Conservation (phyloP, 2,113 vertebrate species). For the Etheostoma cragini region DNA sequence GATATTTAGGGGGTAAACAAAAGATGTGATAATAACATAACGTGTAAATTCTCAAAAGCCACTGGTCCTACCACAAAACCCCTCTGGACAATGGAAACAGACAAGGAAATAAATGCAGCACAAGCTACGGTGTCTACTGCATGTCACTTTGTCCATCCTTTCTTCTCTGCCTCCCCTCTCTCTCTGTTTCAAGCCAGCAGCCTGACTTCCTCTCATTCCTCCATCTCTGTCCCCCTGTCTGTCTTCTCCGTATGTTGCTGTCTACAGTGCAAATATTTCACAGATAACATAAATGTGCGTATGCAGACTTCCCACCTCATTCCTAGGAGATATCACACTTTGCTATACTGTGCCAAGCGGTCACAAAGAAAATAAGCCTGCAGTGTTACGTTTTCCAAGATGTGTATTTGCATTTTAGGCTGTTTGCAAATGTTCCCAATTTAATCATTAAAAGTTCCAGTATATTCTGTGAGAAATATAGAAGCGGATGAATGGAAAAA, state of each 20-base stretch:
- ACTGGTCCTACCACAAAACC: neutral
- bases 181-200: neutral
- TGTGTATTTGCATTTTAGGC: neutral
- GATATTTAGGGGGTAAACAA: constrained; percentile 12
- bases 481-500: neutral
- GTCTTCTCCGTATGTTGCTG: constrained; percentile 18
- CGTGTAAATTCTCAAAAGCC: neutral
- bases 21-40: constrained; percentile 30
- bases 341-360: constrained; percentile 13
- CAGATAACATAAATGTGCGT: constrained; percentile 70
- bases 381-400: neutral
- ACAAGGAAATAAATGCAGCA: neutral
- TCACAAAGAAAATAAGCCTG: constrained; percentile 18
- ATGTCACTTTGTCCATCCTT: neutral
- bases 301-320: constrained; percentile 59
- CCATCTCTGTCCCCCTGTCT: neutral
- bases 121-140: neutral
- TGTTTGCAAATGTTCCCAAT: fast-evolving
- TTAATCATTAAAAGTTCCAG: neutral
- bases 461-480: neutral
- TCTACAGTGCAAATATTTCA: constrained; percentile 68
- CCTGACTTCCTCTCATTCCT: neutral
- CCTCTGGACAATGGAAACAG: constrained; percentile 19
- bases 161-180: neutral
- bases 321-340: constrained; percentile 32